phyloP scores from a whole-genome alignment of 2,888 invertebrate species.

The Aleiodes alternator region DNA sequence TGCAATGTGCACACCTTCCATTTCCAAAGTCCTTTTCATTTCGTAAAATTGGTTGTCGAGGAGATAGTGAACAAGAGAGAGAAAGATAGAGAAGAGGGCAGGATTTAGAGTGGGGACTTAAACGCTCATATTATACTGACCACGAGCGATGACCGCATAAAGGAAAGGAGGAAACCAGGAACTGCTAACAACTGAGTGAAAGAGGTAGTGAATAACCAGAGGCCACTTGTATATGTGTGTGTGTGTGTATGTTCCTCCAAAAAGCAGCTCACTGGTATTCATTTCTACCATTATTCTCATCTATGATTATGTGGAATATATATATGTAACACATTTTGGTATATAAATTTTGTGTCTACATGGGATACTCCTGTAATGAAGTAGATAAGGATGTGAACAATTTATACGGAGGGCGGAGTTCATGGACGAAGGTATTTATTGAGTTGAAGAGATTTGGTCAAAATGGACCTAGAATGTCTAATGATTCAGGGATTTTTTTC shows the following conservation, averaged over 20 bases:
- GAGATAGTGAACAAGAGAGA: conserved; percentile 7
- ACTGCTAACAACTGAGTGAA: conserved; percentile 19
- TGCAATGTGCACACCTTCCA: conserved; percentile 26
- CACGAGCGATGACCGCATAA: conserved; percentile 40
- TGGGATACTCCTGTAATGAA: conserved; percentile 19
- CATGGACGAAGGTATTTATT: conserved; percentile 8
- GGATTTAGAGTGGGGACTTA: conserved; percentile 30
- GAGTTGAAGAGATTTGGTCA: not conserved
- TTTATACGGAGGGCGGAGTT: not conserved
- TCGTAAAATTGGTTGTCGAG: not conserved
- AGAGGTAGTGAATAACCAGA: not conserved
- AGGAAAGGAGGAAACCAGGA: conserved; percentile 13
- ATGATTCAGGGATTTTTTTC: no score
- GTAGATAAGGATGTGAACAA: conserved; percentile 16
- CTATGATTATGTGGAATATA: conserved; percentile 8
- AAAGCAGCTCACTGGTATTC: conserved; percentile 23
- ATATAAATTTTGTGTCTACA: not conserved
- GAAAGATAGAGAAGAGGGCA: not conserved
- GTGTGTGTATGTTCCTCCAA: not conserved
- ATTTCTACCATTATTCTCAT: conserved; percentile 29
- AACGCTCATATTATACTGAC: conserved; percentile 44
- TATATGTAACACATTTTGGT: conserved; percentile 5
- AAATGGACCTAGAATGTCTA: not conserved
- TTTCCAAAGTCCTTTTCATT: conserved; percentile 43
- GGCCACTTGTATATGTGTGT: not conserved